Base-by-base conservation (phyloP, 2,797 vertebrate species). In the Apogon hyalosoma region DNA sequence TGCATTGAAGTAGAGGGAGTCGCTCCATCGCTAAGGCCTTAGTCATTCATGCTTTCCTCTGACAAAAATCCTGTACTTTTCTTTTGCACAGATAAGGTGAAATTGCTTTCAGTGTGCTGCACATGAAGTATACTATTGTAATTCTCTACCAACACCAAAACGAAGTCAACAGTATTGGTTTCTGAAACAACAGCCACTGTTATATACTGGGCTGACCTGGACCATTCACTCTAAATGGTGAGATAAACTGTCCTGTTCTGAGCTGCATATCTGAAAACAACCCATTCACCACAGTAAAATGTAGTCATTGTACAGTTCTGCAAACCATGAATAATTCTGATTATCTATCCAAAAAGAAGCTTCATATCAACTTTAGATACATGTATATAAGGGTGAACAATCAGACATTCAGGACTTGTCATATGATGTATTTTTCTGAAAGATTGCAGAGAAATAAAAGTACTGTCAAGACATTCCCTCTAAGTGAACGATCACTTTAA, bases 71-170 rank as follows among this genome's bases (percentile, higher is more conserved):
- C 40, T 19, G 21, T 47, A 60, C 48, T 4, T 67, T 43, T 58
- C 53, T 28, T 24, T 43, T 49, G 54, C 18, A 46, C 39, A 53
- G 74, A 82, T 73, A 42, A 62, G 49, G 42, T 61, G 69, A 55
- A 75, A 82, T 68, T 57, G 59, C 66, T 75, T 73, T 71, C 24
- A 56, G 49, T 64, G 33, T 19, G 61, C 57, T 68, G 54, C 47
- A 55, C 40, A 46, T 14, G 31, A 33, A 8, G 31, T 7, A 39
- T 28, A 46, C 11, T 40, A 6, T 52, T 64, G 42, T 33, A 67
- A 56, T 60, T 73, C 48, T 46, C 36, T 75, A 1, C 13, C 36
- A 73, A 58, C 16, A 69, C 46, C 41, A 50, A 68, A 72, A 47
- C 24, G 16, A 57, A 54, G 40, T 63, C 33, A 60, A 65, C 19